Base-by-base conservation (phyloP, 2,888 invertebrate species). In the Melanostoma mellinum region DNA sequence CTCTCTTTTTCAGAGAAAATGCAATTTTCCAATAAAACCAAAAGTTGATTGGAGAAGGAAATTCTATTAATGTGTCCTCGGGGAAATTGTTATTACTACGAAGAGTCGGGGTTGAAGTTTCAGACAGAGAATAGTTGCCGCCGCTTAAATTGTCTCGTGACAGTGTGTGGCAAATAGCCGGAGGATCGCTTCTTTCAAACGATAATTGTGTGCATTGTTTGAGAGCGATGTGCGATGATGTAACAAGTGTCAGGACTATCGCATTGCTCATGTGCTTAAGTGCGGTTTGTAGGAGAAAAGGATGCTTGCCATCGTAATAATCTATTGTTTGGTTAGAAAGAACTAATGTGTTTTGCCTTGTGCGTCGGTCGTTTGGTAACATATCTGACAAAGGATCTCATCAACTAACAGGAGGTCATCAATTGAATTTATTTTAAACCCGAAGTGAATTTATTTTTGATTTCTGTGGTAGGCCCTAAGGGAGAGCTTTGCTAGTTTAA, bases 21-120 rank as follows among this genome's bases (percentile, higher is more conserved):
- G 80, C 85, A 80, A 85, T 85, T 80, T 85, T 76, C 75, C 85
- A 68, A 79, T 74, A 69, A 74, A 78, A 78, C 71, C 72, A 8
- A 60, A 73, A 73, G 61, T 74, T 76, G 85, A 79, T 85, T 85
- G 75, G n/a, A 53, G 56, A 55, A 76, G 75, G 71, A 72, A 72
- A 79, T 79, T 68, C 52, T 65, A 69, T 78, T 85, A 84, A 84
- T 79, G 79, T 65, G 67, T 71, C 85, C 72, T 79, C 56, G 68
- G 85, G 85, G 85, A 85, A 81, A 81, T 81, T 72, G 77, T 77
- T 68, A 72, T 20, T 20, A 20, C 20, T 20, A 20, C 20, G 20
- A 1, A 20, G 20, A 50, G 68, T 53, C 32, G 63, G 40, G 36
- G 50, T 53, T 68, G 76, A 69, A 69, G 58, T 63, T 56, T n/a